Conservation (phyloP, 1,140 invertebrate genomes). For the Achroia grisella region DNA sequence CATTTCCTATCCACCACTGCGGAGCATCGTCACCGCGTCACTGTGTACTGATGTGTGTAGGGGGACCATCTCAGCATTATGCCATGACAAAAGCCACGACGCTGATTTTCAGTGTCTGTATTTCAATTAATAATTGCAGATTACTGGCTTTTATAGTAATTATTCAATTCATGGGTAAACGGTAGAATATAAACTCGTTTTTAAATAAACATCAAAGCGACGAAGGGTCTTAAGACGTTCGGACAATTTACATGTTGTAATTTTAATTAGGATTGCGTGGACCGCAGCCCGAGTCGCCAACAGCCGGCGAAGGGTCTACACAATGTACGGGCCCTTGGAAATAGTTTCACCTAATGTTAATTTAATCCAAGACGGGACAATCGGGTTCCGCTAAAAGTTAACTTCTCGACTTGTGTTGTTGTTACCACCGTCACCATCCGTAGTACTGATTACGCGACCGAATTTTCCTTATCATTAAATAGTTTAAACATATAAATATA, state of each 20-base stretch:
- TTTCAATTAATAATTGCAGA: no score
- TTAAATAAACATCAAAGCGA: constrained; percentile 37
- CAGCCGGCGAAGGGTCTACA: constrained; percentile 17
- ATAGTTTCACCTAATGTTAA: constrained; percentile 63
- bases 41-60: no score
- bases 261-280: constrained; percentile 47
- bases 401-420: constrained; percentile 1
- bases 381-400: constrained; percentile 35
- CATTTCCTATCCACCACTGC: no score
- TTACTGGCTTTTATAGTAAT: no score
- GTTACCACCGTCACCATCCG: not conserved
- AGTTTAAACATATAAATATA: no score
- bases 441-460: not conserved
- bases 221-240: constrained; percentile 27
- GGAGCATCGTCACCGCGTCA: no score
- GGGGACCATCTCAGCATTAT: no score
- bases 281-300: constrained; percentile 1
- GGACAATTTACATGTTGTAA: constrained; percentile 64
- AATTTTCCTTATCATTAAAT: not conserved
- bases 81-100: no score
- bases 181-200: no score
- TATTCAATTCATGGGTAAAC: no score
- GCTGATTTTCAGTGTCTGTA: no score
- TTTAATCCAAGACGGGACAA: constrained; percentile 63
- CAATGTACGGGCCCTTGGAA: constrained; percentile 23